Percentiles rank a stretch among this genome's conserved stretches.
phyloP scores from a whole-genome alignment of 2,888 invertebrate genomes.

The Chironomus tentans region DNA sequence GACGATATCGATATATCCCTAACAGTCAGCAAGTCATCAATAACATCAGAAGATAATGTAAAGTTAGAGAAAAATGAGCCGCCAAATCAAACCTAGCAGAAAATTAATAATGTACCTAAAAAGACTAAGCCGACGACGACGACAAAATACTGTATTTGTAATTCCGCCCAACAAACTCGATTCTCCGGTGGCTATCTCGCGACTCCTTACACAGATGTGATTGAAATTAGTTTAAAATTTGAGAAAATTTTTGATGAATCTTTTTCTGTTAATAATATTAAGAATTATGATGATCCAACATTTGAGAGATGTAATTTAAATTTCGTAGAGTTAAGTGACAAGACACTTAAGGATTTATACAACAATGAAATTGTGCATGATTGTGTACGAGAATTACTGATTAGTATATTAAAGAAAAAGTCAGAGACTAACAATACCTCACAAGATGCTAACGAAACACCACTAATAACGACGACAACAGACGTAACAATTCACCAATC shows the following conservation, averaged over 20 bases:
- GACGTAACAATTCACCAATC: neutral
- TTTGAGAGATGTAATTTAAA: neutral
- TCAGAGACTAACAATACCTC: neutral
- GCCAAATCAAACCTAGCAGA: neutral
- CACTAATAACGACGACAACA: neutral
- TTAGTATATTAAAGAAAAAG: neutral
- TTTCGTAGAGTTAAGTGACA: conserved; percentile 3
- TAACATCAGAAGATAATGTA: neutral
- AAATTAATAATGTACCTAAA: neutral
- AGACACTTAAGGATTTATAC: neutral
- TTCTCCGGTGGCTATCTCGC: conserved; percentile 2
- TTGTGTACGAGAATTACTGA: neutral
- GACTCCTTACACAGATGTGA: neutral
- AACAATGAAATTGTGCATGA: neutral
- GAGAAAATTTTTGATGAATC: neutral
- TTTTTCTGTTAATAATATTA: neutral
- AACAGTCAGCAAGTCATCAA: conserved; percentile 5
- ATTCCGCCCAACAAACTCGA: neutral
- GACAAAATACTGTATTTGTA: neutral
- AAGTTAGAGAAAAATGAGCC: neutral
- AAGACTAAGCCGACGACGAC: neutral
- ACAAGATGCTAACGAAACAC: neutral
- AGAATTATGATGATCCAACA: neutral
- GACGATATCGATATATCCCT: conserved; percentile 11
- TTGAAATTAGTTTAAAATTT: conserved; percentile 17